Conservation (phyloP, 2,113 vertebrate species). For the Sapayoa aenigma region DNA sequence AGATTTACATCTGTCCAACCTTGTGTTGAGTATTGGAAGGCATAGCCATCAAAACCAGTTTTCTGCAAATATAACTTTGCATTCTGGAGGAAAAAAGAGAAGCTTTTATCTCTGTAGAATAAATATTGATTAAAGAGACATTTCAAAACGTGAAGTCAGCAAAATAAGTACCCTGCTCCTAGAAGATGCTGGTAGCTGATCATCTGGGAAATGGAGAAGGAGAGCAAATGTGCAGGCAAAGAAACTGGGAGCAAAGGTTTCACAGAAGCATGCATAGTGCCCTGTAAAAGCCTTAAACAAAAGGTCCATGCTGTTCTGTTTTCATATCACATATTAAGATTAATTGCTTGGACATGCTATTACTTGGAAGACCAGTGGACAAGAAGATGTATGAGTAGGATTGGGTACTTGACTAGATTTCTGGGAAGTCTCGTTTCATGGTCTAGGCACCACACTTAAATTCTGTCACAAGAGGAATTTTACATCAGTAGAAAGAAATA, state of each 20-base stretch:
- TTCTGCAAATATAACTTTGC: background rate
- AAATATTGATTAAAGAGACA: background rate
- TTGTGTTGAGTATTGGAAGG: background rate
- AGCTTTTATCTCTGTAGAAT: background rate
- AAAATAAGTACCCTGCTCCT: background rate
- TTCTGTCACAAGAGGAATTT: background rate
- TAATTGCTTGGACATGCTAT: background rate
- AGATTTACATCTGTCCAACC: background rate
- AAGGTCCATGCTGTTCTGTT: background rate
- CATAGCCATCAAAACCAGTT: background rate
- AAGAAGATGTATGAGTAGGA: background rate
- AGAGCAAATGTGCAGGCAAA: background rate
- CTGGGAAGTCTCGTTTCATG: background rate
- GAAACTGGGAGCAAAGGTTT: background rate
- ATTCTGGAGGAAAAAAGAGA: background rate
- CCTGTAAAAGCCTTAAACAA: background rate
- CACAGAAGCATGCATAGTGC: background rate
- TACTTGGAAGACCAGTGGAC: background rate
- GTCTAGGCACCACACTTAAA: background rate
- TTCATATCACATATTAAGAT: background rate
- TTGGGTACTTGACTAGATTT: background rate
- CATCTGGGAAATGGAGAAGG: background rate
- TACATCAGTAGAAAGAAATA: background rate
- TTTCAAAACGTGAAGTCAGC: background rate
- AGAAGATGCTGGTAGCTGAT: background rate